Percentiles rank a stretch among this genome's conserved stretches.
These are phyloP conservation scores for Hofmannophila pseudospretella DNA, from an alignment of 2,888 invertebrate species.

Conservation along the genomic window DNA sequence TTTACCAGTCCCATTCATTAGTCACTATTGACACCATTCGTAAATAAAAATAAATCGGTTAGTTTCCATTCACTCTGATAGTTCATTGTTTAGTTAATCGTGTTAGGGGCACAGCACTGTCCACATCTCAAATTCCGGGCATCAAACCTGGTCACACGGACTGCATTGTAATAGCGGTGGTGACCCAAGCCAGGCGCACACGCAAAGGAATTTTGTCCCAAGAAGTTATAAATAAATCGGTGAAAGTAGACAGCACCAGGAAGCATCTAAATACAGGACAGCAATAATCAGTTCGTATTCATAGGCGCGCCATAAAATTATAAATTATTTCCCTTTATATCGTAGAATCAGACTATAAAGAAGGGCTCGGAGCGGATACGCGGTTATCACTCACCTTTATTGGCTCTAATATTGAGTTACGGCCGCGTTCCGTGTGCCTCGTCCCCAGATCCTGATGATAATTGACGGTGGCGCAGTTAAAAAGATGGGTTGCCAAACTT, in stretches of 20 bases:
- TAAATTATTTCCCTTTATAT: conserved; percentile 46
- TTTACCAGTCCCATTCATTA: too few species aligned
- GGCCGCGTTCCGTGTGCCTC: conserved; percentile 40
- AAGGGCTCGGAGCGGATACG: conserved; percentile 36
- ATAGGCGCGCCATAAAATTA: conserved; percentile 17
- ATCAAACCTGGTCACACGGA: conserved; percentile 40
- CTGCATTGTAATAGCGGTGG: conserved; percentile 57
- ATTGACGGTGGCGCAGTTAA: conserved; percentile 63
- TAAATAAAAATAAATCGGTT: too few species aligned
- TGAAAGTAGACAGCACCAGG: not conserved
- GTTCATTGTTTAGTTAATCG: conserved; percentile 7
- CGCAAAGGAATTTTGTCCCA: conserved; percentile 43
- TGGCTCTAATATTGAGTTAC: conserved; percentile 70
- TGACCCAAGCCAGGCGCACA: conserved; percentile 24
- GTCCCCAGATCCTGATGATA: conserved; percentile 62
- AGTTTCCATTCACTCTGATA: too few species aligned
- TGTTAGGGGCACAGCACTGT: conserved; percentile 42
- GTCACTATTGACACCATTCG: too few species aligned
- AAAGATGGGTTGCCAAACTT: conserved; percentile 64
- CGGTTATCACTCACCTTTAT: conserved; percentile 71
- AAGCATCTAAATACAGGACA: not conserved
- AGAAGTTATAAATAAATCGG: not conserved
- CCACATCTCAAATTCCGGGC: conserved; percentile 52
- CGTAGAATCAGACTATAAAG: conserved; percentile 41
- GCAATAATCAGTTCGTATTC: conserved; percentile 11